These are phyloP conservation scores for Etheostoma nigrum DNA, from an alignment of 2,797 vertebrate species.

Conservation along the genomic window DNA sequence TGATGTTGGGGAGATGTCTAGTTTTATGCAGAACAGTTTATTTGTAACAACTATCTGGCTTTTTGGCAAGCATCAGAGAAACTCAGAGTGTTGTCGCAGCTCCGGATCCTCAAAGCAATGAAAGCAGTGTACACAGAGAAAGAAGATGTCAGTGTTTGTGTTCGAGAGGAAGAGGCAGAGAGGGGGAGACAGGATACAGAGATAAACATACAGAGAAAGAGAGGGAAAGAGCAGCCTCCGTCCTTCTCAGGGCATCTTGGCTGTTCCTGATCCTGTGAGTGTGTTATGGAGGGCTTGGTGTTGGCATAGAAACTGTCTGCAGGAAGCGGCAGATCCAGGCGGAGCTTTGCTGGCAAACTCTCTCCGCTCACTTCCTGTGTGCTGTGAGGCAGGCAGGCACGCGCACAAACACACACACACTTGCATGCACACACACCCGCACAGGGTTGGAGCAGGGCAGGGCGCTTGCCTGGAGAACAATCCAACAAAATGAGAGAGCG, in stretches of 20 bases:
- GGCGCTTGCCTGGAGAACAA: slow-evolving; percentile 91
- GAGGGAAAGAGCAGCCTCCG: slow-evolving; percentile 64
- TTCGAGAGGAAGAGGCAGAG: slow-evolving; percentile 59
- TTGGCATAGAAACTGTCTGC: slow-evolving; percentile 85
- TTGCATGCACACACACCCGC: slow-evolving; percentile 55
- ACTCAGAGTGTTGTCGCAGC: slow-evolving; percentile 40
- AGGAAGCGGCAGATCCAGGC: slow-evolving; percentile 87
- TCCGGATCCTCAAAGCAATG: slow-evolving; percentile 57
- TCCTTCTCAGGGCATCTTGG: slow-evolving; percentile 59
- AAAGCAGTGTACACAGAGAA: slow-evolving; percentile 47
- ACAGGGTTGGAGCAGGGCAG: slow-evolving; percentile 82
- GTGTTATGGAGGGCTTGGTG: slow-evolving; percentile 64
- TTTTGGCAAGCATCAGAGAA: slow-evolving; percentile 61
- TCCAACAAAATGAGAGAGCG: slow-evolving; percentile 78
- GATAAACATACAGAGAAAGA: slow-evolving; percentile 67
- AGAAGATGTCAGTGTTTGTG: slow-evolving; percentile 71
- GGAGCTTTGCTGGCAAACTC: slow-evolving; percentile 85
- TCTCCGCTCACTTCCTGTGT: slow-evolving; percentile 87
- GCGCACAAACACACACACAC: slow-evolving; percentile 42
- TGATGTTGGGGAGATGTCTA: slow-evolving; percentile 41
- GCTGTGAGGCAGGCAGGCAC: slow-evolving; percentile 73
- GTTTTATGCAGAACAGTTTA: slow-evolving; percentile 52
- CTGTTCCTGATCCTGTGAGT: slow-evolving; percentile 50
- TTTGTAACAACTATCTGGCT: slow-evolving; percentile 56
- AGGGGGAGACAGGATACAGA: slow-evolving; percentile 62